Evolutionary conservation across 2,888 invertebrate genomes (phyloP).

Genomic region (Plusia festucae): DNA sequence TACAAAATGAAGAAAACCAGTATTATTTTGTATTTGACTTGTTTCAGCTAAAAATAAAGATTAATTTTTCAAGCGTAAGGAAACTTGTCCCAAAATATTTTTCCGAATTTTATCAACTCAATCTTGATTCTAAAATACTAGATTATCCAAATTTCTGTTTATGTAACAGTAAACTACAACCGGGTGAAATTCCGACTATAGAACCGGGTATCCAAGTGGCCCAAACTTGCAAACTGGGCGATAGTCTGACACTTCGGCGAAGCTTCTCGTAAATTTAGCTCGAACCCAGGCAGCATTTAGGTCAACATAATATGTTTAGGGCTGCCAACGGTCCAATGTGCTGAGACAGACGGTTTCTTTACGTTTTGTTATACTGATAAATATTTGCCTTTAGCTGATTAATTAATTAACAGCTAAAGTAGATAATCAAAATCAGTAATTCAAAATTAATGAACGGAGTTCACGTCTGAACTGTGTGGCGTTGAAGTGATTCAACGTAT

Average conservation of each 20-base stretch:
- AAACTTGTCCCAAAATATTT: too few species aligned
- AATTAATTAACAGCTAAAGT: too few species aligned
- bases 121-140: neutral
- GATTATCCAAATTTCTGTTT: conserved; percentile 30
- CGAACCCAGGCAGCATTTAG: conserved; percentile 59
- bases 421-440: too few species aligned
- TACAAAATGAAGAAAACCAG: neutral
- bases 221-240: conserved; percentile 62
- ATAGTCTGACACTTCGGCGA: conserved; percentile 64
- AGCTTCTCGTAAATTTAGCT: conserved; percentile 67
- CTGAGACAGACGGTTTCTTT: conserved; percentile 47
- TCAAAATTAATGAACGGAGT: too few species aligned
- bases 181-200: conserved; percentile 44
- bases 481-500: too few species aligned
- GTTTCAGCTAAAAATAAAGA: neutral
- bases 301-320: conserved; percentile 61
- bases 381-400: conserved; percentile 32
- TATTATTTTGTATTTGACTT: too few species aligned
- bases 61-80: too few species aligned
- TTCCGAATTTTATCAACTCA: neutral
- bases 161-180: conserved; percentile 31
- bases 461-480: too few species aligned
- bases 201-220: conserved; percentile 48
- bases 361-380: conserved; percentile 28
- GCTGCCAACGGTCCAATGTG: conserved; percentile 46